These are phyloP conservation scores for Nyctereutes procyonoides DNA, from an alignment of 2,113 vertebrate species.

Conservation along the genomic window DNA sequence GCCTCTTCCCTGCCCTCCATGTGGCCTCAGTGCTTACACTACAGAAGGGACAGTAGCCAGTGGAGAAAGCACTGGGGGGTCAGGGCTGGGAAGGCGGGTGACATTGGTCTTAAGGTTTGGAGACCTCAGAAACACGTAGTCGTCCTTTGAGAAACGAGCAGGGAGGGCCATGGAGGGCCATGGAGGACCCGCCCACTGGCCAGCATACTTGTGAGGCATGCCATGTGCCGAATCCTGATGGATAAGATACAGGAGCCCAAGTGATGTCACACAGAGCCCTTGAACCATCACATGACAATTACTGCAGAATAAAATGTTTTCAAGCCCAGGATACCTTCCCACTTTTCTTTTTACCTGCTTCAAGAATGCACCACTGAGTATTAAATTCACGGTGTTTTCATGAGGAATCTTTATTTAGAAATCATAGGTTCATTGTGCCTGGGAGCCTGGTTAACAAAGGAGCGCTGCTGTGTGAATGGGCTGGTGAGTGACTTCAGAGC, in stretches of 20 bases:
- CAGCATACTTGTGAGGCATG: fast-evolving
- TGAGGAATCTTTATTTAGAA: not conserved
- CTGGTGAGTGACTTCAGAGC: not conserved
- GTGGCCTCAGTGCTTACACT: not conserved
- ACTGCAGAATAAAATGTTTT: fast-evolving
- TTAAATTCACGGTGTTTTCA: fast-evolving
- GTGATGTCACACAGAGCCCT: not conserved
- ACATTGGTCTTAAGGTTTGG: not conserved
- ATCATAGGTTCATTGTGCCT: not conserved
- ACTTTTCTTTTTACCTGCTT: not conserved
- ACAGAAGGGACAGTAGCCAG: not conserved
- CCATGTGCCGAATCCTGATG: not conserved
- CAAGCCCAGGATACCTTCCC: fast-evolving
- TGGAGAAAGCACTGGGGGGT: not conserved
- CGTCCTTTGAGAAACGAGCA: fast-evolving
- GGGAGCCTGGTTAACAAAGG: fast-evolving
- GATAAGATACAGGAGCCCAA: not conserved
- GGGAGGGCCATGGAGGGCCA: not conserved
- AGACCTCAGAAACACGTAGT: not conserved
- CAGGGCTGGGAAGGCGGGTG: fast-evolving
- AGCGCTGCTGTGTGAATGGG: not conserved
- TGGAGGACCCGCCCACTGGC: fast-evolving
- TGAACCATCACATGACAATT: not conserved
- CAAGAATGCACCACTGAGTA: fast-evolving
- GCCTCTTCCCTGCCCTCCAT: not conserved